These are phyloP conservation scores for Ctenosaura bakeri DNA, from an alignment of 2,797 vertebrate genomes.

Conservation along the genomic window DNA sequence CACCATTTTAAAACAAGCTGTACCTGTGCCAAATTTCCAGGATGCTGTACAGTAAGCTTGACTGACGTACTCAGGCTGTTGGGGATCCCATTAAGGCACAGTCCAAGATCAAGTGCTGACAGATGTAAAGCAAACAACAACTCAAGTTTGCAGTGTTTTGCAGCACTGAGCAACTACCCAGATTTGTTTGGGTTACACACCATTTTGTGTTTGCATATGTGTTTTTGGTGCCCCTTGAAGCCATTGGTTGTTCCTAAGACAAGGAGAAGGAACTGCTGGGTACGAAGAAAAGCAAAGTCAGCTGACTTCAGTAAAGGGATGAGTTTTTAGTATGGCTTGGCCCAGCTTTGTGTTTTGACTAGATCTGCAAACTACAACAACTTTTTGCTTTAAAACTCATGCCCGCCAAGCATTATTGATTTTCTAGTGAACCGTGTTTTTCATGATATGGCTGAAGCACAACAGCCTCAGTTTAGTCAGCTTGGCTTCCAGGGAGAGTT, in stretches of 20 bases:
- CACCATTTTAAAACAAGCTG: background rate
- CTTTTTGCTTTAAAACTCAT: background rate
- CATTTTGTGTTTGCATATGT: background rate
- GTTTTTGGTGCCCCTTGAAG: rapidly evolving
- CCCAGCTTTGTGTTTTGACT: background rate
- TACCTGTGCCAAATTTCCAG: background rate
- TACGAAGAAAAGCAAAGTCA: rapidly evolving
- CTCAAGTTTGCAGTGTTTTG: background rate
- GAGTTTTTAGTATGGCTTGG: background rate
- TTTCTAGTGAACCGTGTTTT: no score
- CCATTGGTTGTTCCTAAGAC: background rate
- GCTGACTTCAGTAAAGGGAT: constrained; percentile 29
- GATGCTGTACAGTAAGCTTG: rapidly evolving
- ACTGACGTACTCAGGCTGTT: background rate
- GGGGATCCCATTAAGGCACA: background rate
- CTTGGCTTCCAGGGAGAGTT: no score
- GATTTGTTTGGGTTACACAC: background rate
- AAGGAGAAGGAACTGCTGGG: rapidly evolving
- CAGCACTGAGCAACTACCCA: rapidly evolving
- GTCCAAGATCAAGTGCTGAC: background rate
- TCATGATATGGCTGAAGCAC: no score
- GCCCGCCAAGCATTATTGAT: no score
- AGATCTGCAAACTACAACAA: background rate
- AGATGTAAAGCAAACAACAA: no score
- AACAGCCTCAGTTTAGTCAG: no score